phyloP scores from a whole-genome alignment of 2,797 vertebrate species.

The Odontamblyopus lacepedii region DNA sequence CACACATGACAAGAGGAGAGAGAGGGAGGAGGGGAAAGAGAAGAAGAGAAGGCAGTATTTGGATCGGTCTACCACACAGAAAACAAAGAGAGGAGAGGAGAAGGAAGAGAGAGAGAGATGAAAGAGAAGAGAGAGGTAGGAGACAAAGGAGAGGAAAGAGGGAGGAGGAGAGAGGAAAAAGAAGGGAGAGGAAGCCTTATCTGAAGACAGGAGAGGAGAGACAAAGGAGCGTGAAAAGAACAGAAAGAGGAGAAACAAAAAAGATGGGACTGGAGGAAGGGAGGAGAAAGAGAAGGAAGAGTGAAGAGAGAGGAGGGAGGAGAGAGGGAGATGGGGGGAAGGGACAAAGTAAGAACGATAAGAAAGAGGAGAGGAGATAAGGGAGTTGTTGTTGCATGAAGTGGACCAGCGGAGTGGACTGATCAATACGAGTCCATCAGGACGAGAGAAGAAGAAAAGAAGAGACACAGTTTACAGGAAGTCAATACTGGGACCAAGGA shows the following conservation, averaged over 20 bases:
- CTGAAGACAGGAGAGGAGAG: no score
- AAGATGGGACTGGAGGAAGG: neutral
- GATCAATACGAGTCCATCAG: slow-evolving; percentile 62
- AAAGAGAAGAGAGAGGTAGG: no score
- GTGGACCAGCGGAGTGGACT: slow-evolving; percentile 50
- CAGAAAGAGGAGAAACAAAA: slow-evolving; percentile 15
- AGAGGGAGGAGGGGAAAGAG: no score
- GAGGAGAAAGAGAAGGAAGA: slow-evolving; percentile 12
- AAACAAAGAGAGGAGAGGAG: no score
- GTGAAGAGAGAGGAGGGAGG: slow-evolving; percentile 39
- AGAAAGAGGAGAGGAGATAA: slow-evolving; percentile 34
- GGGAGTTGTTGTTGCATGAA: slow-evolving; percentile 37
- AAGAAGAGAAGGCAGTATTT: no score
- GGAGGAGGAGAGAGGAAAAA: no score
- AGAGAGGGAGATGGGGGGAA: slow-evolving; percentile 34
- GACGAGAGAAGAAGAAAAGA: slow-evolving; percentile 31
- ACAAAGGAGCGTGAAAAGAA: no score
- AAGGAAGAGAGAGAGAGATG: no score
- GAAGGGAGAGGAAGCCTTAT: no score
- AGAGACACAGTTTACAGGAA: neutral
- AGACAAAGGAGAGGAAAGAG: no score
- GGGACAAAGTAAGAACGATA: slow-evolving; percentile 27
- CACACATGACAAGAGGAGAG: no score
- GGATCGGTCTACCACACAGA: no score
- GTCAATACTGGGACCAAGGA: neutral